Base-by-base conservation (phyloP, 2,113 vertebrate species). In the Toxotes jaculatrix region DNA sequence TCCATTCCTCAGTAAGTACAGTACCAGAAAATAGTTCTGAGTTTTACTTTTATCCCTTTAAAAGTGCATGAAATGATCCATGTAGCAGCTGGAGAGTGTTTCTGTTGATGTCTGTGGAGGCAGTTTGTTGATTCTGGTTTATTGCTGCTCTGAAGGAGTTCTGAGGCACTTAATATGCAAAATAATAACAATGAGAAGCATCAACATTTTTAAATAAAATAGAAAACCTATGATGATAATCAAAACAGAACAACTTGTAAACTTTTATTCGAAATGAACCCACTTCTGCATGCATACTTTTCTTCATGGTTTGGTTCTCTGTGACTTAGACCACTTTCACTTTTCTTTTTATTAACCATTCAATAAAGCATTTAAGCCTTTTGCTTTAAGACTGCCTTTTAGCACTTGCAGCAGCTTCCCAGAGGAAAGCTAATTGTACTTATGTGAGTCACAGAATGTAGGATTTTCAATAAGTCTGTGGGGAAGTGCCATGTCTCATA, bases 51-150 rank as follows among this genome's bases (percentile, higher is more conserved):
- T 32, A 62, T 36, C 0, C 47, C 77, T 66, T 83, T 78, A 78
- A 84, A 60, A 81, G 84, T 81, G 77, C 59, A 89, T 78, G 65
- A 84, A 59, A 61, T 4, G n/a, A 57, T 85, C 27, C 59, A n/a
- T 51, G 32, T 43, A 70, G 61, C 66, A 53, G 62, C 49, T 21
- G 10, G 7, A 66, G 51, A 59, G 76, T 0, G 63, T 79, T 73
- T 73, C 62, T 69, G 68, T 64, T 27, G 49, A 45, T 64, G 61
- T 63, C 17, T 67, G 59, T 36, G 70, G 53, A 82, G n/a, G 64
- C 42, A 62, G 53, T 66, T 45, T 62, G 61, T 65, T 71, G 57
- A 75, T 69, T 38, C 47, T 7, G 49, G 31, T 63, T 64, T 61
- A 47, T 60, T 60, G 42, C 14, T 60, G 64, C 59, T 75, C 5